Percentiles rank a stretch among this genome's conserved stretches.
phyloP scores from a whole-genome alignment of 1,140 invertebrate genomes.

The Sitophilus oryzae region DNA sequence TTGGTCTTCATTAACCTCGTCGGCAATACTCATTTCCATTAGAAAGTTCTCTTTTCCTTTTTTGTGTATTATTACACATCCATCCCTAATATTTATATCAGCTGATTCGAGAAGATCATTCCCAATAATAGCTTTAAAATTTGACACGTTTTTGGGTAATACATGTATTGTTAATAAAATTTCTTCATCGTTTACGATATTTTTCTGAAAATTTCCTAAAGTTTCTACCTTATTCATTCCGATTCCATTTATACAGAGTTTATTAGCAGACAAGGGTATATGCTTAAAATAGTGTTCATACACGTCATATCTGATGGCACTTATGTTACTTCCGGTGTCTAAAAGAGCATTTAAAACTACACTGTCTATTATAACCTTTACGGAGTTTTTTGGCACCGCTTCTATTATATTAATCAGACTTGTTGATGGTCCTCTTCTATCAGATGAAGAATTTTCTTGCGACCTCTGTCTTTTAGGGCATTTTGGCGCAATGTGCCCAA shows the following conservation, averaged over 20 bases:
- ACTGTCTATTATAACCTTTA: background rate
- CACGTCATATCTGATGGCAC: background rate
- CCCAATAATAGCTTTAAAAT: constrained; percentile 10
- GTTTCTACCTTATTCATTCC: constrained; percentile 11
- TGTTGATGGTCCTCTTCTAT: too few relatives aligned
- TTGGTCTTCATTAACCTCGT: too few relatives aligned
- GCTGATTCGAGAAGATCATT: constrained; percentile 3
- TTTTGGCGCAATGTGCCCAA: constrained; percentile 11
- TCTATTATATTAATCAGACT: too few relatives aligned
- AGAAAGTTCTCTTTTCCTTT: constrained; percentile 10
- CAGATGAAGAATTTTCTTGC: too few relatives aligned
- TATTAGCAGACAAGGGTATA: background rate
- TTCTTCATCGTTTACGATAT: constrained; percentile 15
- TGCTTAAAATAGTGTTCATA: constrained; percentile 3
- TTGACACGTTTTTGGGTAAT: background rate
- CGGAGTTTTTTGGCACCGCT: too few relatives aligned
- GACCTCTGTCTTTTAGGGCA: too few relatives aligned
- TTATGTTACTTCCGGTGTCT: constrained; percentile 12
- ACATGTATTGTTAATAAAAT: constrained; percentile 3
- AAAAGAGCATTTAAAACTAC: constrained; percentile 1
- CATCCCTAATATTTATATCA: constrained; percentile 9
- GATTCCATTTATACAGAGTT: constrained; percentile 3
- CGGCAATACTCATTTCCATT: constrained; percentile 14
- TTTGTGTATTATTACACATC: background rate
- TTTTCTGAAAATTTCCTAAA: constrained; percentile 10